Base-by-base conservation (phyloP, 1,140 invertebrate species). In the Brachionus koreanus region DNA sequence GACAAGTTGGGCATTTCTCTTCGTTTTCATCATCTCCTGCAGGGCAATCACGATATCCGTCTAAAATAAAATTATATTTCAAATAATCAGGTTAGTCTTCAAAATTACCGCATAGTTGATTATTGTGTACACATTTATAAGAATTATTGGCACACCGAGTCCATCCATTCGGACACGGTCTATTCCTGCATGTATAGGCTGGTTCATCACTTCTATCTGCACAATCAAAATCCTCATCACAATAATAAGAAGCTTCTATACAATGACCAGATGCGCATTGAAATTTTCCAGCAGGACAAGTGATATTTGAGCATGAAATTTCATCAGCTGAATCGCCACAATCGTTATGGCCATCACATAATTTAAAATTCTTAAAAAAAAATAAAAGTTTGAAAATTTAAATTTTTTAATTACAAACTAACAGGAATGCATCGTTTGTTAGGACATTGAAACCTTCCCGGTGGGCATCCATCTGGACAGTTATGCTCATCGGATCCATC, bases 151-250 rank as follows among this genome's bases (percentile, higher is more conserved):
- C 65, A 79, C 83, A 83, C 33, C 81, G 65, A 43, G 81, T 69
- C 67, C 84, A 83, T 61, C 75, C 61, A 7, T 25, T 19, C 16
- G 46, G 61, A 16, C 83, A 83, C 81, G 83, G 57, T n/a, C 82
- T 63, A 43, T 69, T 52, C 46, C 65, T 43, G 72, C 85, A 85
- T 6, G 77, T 63, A 23, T 76, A 84, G 6, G 92, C 91, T 1
- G 93, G 92, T 88, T 98, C 96, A 87, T 98, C 96, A n/a, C 94
- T 94, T 0, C 95, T 95, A 87, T 97, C 94, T 0, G 95, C 93
- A 88, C 95, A 97, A 86, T 97, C 95, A 0, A 94, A 93, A 87
- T 97, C 95, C 0, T 95, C 95, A 86, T 98, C 95, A 87, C 96
- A 98, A 0, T 96, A 88, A 94, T 94, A 95, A 86, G 95, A 93